Evolutionary conservation across 2,888 invertebrate species (phyloP), one percentile per base, ranked within the genome.

Genomic region (Melinaea menophilus): DNA sequence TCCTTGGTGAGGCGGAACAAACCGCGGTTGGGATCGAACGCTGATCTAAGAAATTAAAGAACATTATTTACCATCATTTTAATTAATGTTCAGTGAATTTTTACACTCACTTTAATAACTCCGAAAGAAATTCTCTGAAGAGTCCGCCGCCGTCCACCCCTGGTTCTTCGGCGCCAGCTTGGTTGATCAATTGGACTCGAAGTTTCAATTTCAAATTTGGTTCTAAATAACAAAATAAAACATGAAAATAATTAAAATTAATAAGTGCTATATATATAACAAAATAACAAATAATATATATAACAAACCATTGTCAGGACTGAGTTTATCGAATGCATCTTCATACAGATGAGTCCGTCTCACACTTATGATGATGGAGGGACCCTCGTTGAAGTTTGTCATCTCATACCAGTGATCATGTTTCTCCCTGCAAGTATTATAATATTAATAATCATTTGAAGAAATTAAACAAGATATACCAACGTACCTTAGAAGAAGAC

Each of bases 91-190:
- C 0, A 35, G 7, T 46, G 3, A 45, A 22, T 5, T 3, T 13
- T 34, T 56, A 48, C 13, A 78, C 87, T 79, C 75, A 90, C 92
- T 97, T 98, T 37, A 99, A 92, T 9, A 99, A 91, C 83, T 99
- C 98, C 1, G 96, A 95, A 3, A 99, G 91, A 81, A 99, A 99
- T 84, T 99, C 99, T 56, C 99, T 92, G 79, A 98, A 98, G 12
- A 99, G 93, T 0, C 99, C 99, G 2, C 99, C 99, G 2, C 99
- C 99, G 81, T 99, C 99, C 2, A 99, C 96, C 0, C 99, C 99
- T 0, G 97, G 97, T 83, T 99, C 99, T 74, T 97, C 96, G 12
- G 97, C 90, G 0, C 99, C 99, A 1, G 96, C 95, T 63, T 94
- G 94, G 76, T 98, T 99, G 55, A 98, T 94, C 72, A 99, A 91